Base-by-base conservation (phyloP, 1,140 invertebrate genomes). In the Drosophila baimaii region DNA sequence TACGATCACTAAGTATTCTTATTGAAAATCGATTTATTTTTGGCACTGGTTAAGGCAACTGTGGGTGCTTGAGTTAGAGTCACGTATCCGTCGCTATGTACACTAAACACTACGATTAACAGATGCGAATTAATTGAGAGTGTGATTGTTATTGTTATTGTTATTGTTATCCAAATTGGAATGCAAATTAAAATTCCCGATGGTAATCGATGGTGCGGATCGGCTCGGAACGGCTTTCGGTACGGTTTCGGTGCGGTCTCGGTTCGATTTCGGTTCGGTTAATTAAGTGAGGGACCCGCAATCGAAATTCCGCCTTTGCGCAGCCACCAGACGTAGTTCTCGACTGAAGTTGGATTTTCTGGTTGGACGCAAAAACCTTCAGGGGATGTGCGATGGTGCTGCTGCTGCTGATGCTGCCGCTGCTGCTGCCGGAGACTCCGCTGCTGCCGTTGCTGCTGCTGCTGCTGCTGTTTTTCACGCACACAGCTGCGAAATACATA, bases 321-420 rank as follows among this genome's bases (percentile, higher is more conserved):
- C 83, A 91, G 90, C 81, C 83, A 91, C 86, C 65, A 91, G 90
- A 91, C 83, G 90, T 91, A 91, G 83, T 91, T 91, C 88, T 91
- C 90, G 86, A 91, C 86, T 91, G 90, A 91, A 91, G 65, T 90
- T 84, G 79, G 81, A 90, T 91, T 91, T 91, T 91, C 90, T 90
- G 85, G 83, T 91, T 91, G 90, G 90, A 85, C 90, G 72, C 81
- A 90, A 91, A 91, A 72, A 91, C 90, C 90, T 91, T 86, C 81
- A 77, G 90, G 90, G 90, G 90, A 91, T 91, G 81, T 89, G 64
- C 83, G 83, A 68, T 85, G 81, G 73, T 83, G 80, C 39, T 62
- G 80, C 77, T 82, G 76, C 76, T 54, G 75, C 41, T 58, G 68
- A 25, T 41, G 46, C n/a, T 33, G 66, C 31, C 21, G 63, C 39